phyloP scores from a whole-genome alignment of 2,797 vertebrate species.

The Aeoliscus strigatus region DNA sequence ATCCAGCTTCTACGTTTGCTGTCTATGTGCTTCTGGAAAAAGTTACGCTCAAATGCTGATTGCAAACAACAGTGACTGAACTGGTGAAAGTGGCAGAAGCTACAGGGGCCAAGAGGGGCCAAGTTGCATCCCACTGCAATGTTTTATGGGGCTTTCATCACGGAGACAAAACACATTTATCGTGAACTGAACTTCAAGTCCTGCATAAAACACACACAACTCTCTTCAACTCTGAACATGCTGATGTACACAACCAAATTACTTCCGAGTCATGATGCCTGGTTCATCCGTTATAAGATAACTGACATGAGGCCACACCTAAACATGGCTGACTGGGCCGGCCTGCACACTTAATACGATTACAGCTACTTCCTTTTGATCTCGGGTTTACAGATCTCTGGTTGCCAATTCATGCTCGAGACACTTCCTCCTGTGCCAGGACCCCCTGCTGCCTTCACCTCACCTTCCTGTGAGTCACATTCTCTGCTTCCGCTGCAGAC shows the following conservation, averaged over 20 bases:
- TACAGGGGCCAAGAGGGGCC: slow-evolving; percentile 13
- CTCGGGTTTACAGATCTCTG: slow-evolving; percentile 46
- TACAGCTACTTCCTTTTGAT: slow-evolving; percentile 59
- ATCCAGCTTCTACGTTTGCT: slow-evolving; percentile 16
- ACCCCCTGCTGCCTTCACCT: slow-evolving; percentile 35
- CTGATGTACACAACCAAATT: slow-evolving; percentile 8
- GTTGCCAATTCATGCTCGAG: slow-evolving; percentile 28
- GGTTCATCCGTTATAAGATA: slow-evolving; percentile 1
- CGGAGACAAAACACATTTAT: slow-evolving; percentile 60
- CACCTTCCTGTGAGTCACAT: slow-evolving; percentile 18
- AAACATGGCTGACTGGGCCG: slow-evolving; percentile 39
- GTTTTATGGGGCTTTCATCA: slow-evolving; percentile 47
- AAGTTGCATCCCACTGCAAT: slow-evolving; percentile 33
- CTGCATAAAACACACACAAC: slow-evolving; percentile 15
- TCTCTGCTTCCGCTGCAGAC: slow-evolving; percentile 5
- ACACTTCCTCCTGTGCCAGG: slow-evolving; percentile 17
- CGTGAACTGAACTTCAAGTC: slow-evolving; percentile 18
- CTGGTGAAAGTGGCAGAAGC: slow-evolving; percentile 36
- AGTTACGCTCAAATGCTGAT: slow-evolving; percentile 43
- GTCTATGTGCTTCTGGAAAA: slow-evolving; percentile 44
- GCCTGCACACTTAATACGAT: slow-evolving; percentile 38
- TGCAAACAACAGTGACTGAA: slow-evolving; percentile 50
- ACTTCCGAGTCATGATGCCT: slow-evolving; percentile 3
- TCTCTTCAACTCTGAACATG: slow-evolving; percentile 1
- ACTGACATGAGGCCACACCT: slow-evolving; percentile 17